phyloP scores from a whole-genome alignment of 2,888 invertebrate species.

The Eugnorisma glareosa region DNA sequence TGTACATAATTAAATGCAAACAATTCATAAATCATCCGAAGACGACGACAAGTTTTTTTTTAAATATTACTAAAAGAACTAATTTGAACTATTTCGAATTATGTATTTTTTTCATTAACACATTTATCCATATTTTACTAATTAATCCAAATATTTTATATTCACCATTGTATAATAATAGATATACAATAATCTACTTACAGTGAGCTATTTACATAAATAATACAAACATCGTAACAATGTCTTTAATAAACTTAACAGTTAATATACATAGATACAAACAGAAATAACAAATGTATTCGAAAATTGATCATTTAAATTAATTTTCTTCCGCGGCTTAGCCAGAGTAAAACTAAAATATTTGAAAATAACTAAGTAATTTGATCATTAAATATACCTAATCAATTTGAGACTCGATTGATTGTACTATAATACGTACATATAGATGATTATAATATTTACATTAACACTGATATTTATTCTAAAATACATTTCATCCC shows the following conservation, averaged over 20 bases:
- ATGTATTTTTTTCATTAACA: constrained; percentile 71
- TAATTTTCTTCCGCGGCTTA: constrained; percentile 59
- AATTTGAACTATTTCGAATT: constrained; percentile 84
- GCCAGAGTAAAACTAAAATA: constrained; percentile 64
- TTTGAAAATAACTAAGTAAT: constrained; percentile 64
- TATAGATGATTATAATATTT: constrained; percentile 71
- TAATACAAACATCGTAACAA: constrained; percentile 89
- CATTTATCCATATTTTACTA: constrained; percentile 79
- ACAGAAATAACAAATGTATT: constrained; percentile 83
- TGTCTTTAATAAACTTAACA: constrained; percentile 88
- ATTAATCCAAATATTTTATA: constrained; percentile 75
- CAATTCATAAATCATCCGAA: constrained; percentile 63
- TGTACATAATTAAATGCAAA: constrained; percentile 82
- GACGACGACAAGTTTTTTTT: constrained; percentile 71
- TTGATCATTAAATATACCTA: constrained; percentile 67
- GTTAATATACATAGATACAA: constrained; percentile 84
- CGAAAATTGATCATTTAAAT: constrained; percentile 54
- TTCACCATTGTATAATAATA: constrained; percentile 73
- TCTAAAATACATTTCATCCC: constrained; percentile 70
- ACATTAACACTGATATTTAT: constrained; percentile 74
- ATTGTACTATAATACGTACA: constrained; percentile 67
- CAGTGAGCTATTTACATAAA: constrained; percentile 86
- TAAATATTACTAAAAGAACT: constrained; percentile 78
- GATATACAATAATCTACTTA: constrained; percentile 84
- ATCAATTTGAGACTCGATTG: constrained; percentile 57